These are phyloP conservation scores for Drosophila bocki DNA, from an alignment of 1,140 invertebrate genomes.

Conservation along the genomic window DNA sequence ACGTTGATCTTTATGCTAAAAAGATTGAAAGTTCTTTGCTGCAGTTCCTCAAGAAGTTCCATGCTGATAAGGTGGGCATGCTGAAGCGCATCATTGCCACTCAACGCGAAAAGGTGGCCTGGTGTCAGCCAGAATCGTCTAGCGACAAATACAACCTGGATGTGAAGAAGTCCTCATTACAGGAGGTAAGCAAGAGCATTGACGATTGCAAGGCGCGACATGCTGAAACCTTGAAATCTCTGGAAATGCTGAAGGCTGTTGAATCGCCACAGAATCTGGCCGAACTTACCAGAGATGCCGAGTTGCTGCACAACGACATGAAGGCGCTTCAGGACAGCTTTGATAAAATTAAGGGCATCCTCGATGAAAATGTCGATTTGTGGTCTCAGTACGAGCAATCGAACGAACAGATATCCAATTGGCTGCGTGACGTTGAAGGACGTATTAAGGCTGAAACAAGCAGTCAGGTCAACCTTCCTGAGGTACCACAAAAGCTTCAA, in stretches of 20 bases:
- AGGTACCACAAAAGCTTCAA: slow-evolving; percentile 90
- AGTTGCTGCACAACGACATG: slow-evolving; percentile 89
- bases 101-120: slow-evolving; percentile 95
- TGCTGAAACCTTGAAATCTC: slow-evolving; percentile 88
- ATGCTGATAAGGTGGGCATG: slow-evolving; percentile 93
- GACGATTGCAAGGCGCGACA: slow-evolving; percentile 89
- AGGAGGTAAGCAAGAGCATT: slow-evolving; percentile 91
- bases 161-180: slow-evolving; percentile 93
- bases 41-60: slow-evolving; percentile 94
- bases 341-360: slow-evolving; percentile 88
- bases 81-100: slow-evolving; percentile 92
- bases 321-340: slow-evolving; percentile 89
- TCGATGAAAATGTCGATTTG: slow-evolving; percentile 90
- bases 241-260: slow-evolving; percentile 89
- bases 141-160: slow-evolving; percentile 97
- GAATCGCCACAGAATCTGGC: slow-evolving; percentile 89
- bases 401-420: slow-evolving; percentile 91
- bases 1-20: slow-evolving; percentile 89
- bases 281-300: slow-evolving; percentile 88
- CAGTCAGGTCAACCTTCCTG: slow-evolving; percentile 89
- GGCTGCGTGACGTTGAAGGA: slow-evolving; percentile 95
- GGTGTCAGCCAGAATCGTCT: slow-evolving; percentile 94
- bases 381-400: slow-evolving; percentile 93
- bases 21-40: slow-evolving; percentile 93
- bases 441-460: slow-evolving; percentile 91